phyloP scores from a whole-genome alignment of 1,140 invertebrate genomes.

The Stratiolaelaps scimitus region DNA sequence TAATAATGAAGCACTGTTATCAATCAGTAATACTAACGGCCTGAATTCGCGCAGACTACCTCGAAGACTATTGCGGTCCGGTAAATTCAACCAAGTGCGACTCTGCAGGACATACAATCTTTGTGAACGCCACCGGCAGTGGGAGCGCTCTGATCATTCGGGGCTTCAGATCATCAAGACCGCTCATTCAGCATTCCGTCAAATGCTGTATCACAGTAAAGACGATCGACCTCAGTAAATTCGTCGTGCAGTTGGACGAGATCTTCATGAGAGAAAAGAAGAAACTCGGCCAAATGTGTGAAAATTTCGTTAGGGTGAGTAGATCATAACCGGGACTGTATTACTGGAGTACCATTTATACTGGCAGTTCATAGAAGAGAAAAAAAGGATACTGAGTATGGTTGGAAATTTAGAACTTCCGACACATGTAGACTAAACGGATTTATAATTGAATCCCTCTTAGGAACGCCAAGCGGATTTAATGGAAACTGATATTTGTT shows the following conservation, averaged over 20 bases:
- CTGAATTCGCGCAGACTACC: background rate
- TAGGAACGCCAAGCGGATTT: too few relatives aligned
- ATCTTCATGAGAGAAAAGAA: background rate
- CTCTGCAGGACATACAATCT: constrained; percentile 1
- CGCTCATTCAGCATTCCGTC: background rate
- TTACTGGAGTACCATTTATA: too few relatives aligned
- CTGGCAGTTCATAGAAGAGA: too few relatives aligned
- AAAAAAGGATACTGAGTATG: too few relatives aligned
- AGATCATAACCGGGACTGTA: too few relatives aligned
- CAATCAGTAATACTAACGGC: background rate
- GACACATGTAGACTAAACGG: too few relatives aligned
- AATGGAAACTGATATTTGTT: too few relatives aligned
- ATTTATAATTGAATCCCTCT: too few relatives aligned
- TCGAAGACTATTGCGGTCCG: constrained; percentile 3
- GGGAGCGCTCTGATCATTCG: background rate
- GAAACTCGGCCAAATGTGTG: constrained; percentile 5
- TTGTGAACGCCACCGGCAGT: background rate
- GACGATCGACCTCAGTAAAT: background rate
- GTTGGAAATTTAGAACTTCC: too few relatives aligned
- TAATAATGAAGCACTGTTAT: too few relatives aligned
- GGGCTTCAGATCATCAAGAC: background rate
- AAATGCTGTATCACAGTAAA: constrained; percentile 18
- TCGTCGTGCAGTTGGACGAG: constrained; percentile 1
- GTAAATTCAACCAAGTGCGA: background rate
- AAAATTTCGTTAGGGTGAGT: constrained; percentile 12